A percentile compares a stretch with the other conserved stretches of the same genome.
Conservation (phyloP, 2,797 vertebrate species). For the Mormyrops boulengeri region DNA sequence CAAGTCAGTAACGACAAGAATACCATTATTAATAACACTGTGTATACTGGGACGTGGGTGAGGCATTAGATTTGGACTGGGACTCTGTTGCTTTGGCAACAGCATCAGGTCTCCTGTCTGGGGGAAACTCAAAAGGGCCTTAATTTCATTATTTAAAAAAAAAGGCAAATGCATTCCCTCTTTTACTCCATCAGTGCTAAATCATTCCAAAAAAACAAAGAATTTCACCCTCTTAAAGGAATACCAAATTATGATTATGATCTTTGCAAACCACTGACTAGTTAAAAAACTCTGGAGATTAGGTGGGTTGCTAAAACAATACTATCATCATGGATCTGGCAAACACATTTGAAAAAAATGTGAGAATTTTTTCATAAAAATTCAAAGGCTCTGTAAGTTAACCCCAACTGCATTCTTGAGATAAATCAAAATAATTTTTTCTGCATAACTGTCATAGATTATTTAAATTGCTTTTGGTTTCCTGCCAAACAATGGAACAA, state of each 20-base stretch:
- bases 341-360: background rate
- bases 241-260: slow-evolving; percentile 27
- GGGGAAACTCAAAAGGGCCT: slow-evolving; percentile 23
- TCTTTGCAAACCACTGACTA: slow-evolving; percentile 20
- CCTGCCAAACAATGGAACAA: background rate
- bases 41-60: background rate
- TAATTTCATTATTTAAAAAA: slow-evolving; percentile 15
- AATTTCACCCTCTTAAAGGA: slow-evolving; percentile 27
- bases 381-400: slow-evolving; percentile 16
- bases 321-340: slow-evolving; percentile 22
- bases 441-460: background rate
- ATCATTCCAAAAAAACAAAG: slow-evolving; percentile 39
- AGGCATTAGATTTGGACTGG: background rate
- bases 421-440: slow-evolving; percentile 22
- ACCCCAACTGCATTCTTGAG: background rate
- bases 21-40: background rate
- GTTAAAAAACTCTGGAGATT: slow-evolving; percentile 11
- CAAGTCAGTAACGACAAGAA: background rate
- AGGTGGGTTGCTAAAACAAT: slow-evolving; percentile 23
- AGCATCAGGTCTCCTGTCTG: background rate
- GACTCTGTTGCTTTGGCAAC: slow-evolving; percentile 35
- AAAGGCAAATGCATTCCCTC: slow-evolving; percentile 21
- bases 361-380: slow-evolving; percentile 11
- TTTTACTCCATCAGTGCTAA: slow-evolving; percentile 29
- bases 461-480: background rate